Conservation (phyloP, 1,140 invertebrate genomes). For the Drosophila navojoa region DNA sequence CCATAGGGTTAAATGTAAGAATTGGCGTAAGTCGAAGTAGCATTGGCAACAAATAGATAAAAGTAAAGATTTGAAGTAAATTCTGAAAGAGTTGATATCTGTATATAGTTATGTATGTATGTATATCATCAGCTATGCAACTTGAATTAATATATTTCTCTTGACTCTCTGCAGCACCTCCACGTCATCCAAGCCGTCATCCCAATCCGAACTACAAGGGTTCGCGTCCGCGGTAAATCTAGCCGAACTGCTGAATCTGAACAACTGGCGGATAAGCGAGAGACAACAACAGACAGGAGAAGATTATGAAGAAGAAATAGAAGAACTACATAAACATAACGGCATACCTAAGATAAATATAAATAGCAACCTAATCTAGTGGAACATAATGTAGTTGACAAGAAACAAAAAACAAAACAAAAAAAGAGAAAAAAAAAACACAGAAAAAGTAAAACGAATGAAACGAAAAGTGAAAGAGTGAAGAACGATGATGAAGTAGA, state of each 20-base stretch:
- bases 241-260: conserved; percentile 14
- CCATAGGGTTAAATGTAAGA: too few relatives aligned
- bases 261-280: conserved; percentile 21
- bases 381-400: conserved; percentile 79
- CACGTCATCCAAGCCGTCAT: conserved; percentile 81
- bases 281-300: conserved; percentile 17
- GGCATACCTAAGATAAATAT: conserved; percentile 81
- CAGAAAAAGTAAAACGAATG: conserved; percentile 7
- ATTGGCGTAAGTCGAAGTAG: too few relatives aligned
- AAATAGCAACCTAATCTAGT: conserved; percentile 82
- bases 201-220: conserved; percentile 83
- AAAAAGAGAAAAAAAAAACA: conserved; percentile 13
- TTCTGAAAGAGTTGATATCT: too few relatives aligned
- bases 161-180: conserved; percentile 53
- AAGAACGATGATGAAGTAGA: conserved; percentile 28
- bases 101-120: too few relatives aligned
- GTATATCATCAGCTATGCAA: too few relatives aligned
- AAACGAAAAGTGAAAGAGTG: conserved; percentile 22
- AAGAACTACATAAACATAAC: conserved; percentile 80
- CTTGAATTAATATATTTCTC: not conserved
- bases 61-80: too few relatives aligned
- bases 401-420: conserved; percentile 54
- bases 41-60: too few relatives aligned
- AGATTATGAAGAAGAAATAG: conserved; percentile 14
- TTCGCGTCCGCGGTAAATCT: conserved; percentile 74